Conservation (phyloP, 2,113 vertebrate genomes). For the human region GRCh38 chr2:69711501-69712000, state of each 20-base stretch:
- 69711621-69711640: not conserved
- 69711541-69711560: not conserved
- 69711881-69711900: not conserved
- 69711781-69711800: slow-evolving; percentile 7
- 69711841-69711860: slow-evolving; percentile 51
- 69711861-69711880: slow-evolving; percentile 42
- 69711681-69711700: not conserved
- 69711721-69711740: not conserved
- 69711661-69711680: not conserved
- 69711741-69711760: slow-evolving; percentile 19
- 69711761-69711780: not conserved
- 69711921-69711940: not conserved
- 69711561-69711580: not conserved
- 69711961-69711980: not conserved
- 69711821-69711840: slow-evolving; percentile 34
- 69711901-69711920: not conserved
- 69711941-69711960: not conserved
- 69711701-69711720: not conserved
- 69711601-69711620: not conserved
- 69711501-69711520: not conserved
- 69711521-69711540: not conserved
- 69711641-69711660: not conserved
- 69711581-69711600: not conserved
- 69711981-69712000: not conserved
- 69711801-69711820: not conserved